Percentiles rank a stretch among this genome's conserved stretches.
Evolutionary conservation across 2,113 vertebrate genomes (phyloP).

Genomic region (Cebidichthys violaceus): DNA sequence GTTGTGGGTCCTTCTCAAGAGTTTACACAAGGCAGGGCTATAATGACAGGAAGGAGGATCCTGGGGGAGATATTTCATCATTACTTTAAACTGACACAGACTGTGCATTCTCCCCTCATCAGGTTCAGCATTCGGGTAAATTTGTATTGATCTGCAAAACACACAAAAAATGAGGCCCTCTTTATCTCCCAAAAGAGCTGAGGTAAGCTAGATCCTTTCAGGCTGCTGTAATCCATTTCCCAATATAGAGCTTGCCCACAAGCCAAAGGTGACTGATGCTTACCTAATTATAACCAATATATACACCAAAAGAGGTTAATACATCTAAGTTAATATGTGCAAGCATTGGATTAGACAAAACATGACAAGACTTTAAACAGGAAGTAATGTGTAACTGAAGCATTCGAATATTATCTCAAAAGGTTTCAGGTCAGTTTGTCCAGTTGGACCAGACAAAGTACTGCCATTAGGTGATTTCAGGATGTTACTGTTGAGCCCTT

Average conservation of each 20-base stretch:
- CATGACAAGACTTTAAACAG: neutral
- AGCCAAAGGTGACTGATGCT: neutral
- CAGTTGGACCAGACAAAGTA: neutral
- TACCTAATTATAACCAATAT: neutral
- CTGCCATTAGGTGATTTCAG: neutral
- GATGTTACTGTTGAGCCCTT: neutral
- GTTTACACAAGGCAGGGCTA: neutral
- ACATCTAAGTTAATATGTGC: neutral
- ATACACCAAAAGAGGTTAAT: too few species aligned
- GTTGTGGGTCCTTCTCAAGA: neutral
- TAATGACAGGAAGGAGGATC: neutral
- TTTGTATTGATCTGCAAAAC: neutral
- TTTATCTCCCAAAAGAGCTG: neutral
- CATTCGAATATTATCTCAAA: slow-evolving; percentile 9
- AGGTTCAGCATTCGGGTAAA: neutral
- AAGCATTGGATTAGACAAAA: slow-evolving; percentile 7
- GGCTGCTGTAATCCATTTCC: slow-evolving; percentile 22
- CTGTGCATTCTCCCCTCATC: neutral
- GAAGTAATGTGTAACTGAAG: slow-evolving; percentile 15
- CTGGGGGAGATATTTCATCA: neutral
- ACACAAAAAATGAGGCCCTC: neutral
- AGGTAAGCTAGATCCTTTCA: neutral
- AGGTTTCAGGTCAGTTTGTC: neutral
- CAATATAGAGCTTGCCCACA: neutral
- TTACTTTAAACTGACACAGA: neutral